Conservation (phyloP, 2,797 vertebrate species). For the Heteromormyrus szaboi region DNA sequence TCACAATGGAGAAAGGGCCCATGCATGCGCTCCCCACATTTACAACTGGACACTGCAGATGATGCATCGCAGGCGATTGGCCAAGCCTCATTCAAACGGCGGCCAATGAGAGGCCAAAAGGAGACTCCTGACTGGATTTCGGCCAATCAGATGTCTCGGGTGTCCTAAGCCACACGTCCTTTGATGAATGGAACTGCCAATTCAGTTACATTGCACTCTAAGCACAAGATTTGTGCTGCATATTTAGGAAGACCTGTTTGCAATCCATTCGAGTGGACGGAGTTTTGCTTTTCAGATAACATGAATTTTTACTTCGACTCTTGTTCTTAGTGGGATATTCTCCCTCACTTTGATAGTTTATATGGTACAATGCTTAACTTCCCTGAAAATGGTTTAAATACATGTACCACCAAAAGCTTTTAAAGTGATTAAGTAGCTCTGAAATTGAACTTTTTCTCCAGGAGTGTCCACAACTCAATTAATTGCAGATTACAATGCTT, state of each 20-base stretch:
- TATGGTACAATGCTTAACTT: not conserved
- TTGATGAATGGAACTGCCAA: conserved; percentile 13
- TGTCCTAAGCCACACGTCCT: conserved; percentile 7
- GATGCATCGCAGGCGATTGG: conserved; percentile 24
- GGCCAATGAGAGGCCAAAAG: conserved; percentile 32
- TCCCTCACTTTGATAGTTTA: not conserved
- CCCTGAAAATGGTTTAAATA: not conserved
- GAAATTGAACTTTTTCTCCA: not conserved
- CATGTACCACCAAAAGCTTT: not conserved
- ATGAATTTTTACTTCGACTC: not conserved
- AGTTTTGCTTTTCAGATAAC: not conserved
- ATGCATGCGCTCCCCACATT: conserved; percentile 29
- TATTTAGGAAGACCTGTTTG: not conserved
- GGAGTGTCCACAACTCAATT: not conserved
- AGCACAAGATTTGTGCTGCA: not conserved
- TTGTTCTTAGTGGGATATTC: not conserved
- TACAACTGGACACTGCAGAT: conserved; percentile 34
- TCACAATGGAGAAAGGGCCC: conserved; percentile 27
- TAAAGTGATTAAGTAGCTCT: not conserved
- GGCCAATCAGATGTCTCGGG: conserved; percentile 19
- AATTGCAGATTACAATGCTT: not conserved
- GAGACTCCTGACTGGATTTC: conserved; percentile 29
- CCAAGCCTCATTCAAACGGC: conserved; percentile 36
- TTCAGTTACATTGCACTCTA: conserved; percentile 6
- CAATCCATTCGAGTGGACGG: not conserved